A percentile compares a stretch with the other conserved stretches of the same genome.
phyloP scores from a whole-genome alignment of 2,797 vertebrate species.

The Aeoliscus strigatus region DNA sequence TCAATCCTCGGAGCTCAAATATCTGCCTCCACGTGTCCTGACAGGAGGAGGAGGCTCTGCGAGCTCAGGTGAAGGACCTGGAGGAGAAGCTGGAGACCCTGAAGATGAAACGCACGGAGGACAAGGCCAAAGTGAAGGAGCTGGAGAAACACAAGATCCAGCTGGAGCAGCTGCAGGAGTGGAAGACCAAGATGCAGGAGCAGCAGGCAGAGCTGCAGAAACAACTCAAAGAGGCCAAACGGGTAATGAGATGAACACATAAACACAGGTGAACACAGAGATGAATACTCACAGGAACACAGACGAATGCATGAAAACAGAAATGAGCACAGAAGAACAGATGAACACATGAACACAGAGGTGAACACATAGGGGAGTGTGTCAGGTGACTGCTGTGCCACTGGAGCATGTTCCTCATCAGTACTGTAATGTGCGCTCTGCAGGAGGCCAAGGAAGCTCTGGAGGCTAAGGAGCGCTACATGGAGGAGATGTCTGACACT shows the following conservation, averaged over 20 bases:
- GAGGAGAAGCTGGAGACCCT: constrained; percentile 97
- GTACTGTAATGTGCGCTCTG: too few relatives aligned
- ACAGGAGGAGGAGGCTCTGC: constrained; percentile 94
- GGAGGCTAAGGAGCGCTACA: constrained; percentile 92
- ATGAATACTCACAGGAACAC: too few relatives aligned
- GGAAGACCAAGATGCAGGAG: constrained; percentile 98
- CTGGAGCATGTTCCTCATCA: too few relatives aligned
- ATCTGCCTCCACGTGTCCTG: too few relatives aligned
- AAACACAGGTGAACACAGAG: too few relatives aligned
- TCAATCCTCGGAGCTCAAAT: too few relatives aligned
- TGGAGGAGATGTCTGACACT: constrained; percentile 98
- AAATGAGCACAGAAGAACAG: too few relatives aligned
- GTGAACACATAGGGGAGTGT: too few relatives aligned
- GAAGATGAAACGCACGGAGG: constrained; percentile 89
- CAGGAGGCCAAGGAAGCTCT: constrained; percentile 93
- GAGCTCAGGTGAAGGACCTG: constrained; percentile 88
- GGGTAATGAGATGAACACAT: too few relatives aligned
- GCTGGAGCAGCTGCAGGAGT: constrained; percentile 97
- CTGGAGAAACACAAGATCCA: constrained; percentile 98
- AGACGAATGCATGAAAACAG: too few relatives aligned
- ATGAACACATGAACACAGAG: too few relatives aligned
- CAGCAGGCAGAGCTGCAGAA: constrained; percentile 93
- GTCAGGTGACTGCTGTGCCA: too few relatives aligned
- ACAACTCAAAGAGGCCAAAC: constrained; percentile 93
- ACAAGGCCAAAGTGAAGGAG: constrained; percentile 95